phyloP scores from a whole-genome alignment of 2,888 invertebrate genomes.

The Sinelater perroti region DNA sequence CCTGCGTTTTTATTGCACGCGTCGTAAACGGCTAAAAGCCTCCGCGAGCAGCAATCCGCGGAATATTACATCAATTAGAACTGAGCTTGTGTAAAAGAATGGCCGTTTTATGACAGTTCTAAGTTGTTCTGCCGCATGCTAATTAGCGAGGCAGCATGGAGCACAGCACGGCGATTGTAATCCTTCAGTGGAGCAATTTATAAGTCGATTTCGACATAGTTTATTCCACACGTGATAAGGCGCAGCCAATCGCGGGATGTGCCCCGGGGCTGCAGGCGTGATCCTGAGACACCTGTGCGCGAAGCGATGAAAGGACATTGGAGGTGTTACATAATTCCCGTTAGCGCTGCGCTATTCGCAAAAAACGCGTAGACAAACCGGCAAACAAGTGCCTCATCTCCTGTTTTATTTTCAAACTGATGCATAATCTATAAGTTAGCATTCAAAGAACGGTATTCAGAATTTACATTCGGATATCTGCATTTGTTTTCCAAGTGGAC shows the following conservation, averaged over 20 bases:
- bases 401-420: too few relatives aligned
- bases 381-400: too few relatives aligned
- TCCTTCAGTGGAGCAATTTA: constrained; percentile 30
- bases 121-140: constrained; percentile 31
- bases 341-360: constrained; percentile 13
- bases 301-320: constrained; percentile 34
- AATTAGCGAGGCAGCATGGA: constrained; percentile 33
- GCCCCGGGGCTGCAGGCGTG: constrained; percentile 49
- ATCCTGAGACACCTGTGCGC: constrained; percentile 39
- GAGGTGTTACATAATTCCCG: constrained; percentile 28
- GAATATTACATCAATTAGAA: constrained; percentile 33
- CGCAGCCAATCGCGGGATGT: constrained; percentile 42
- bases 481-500: too few relatives aligned
- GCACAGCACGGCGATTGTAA: constrained; percentile 32
- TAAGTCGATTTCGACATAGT: constrained; percentile 32
- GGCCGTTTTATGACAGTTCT: constrained; percentile 30
- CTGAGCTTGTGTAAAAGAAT: constrained; percentile 29
- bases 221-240: constrained; percentile 44
- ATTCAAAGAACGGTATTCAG: too few relatives aligned
- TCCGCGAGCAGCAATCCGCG: constrained; percentile 25
- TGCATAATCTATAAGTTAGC: too few relatives aligned
- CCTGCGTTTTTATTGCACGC: constrained; percentile 19
- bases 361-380: too few relatives aligned
- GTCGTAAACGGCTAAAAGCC: constrained; percentile 26
- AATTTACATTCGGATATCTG: too few relatives aligned